Evolutionary conservation across 2,797 vertebrate genomes (phyloP).

Genomic region (Acanthiza pusilla): DNA sequence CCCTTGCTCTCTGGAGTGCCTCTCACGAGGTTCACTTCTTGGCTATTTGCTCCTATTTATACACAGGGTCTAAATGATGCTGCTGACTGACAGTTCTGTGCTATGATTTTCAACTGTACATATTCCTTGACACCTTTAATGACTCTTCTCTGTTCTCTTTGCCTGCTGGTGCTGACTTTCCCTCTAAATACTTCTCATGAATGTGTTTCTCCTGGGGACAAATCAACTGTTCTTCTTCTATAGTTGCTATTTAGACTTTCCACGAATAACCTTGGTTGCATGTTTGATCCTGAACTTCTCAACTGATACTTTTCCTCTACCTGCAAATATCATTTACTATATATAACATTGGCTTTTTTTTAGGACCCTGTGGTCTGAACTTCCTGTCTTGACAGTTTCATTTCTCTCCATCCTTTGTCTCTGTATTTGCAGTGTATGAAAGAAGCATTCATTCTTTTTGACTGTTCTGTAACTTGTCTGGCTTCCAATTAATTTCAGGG

Average conservation of each 20-base stretch:
- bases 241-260: background rate
- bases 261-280: background rate
- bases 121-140: conserved; percentile 53
- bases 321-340: background rate
- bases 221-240: background rate
- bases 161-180: background rate
- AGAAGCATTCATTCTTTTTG: background rate
- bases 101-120: background rate
- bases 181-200: background rate
- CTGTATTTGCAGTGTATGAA: background rate
- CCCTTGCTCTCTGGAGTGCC: background rate
- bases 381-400: background rate
- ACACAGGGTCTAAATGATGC: background rate
- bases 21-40: conserved; percentile 36
- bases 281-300: background rate
- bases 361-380: background rate
- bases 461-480: background rate
- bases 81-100: background rate
- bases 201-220: conserved; percentile 44
- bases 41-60: conserved; percentile 19
- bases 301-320: background rate
- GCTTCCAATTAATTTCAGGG: background rate
- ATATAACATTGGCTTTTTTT: background rate
- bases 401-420: background rate
- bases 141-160: conserved; percentile 8